Evolutionary conservation across 1,140 invertebrate genomes (phyloP).

Genomic region (Lordiphosa stackelbergi): DNA sequence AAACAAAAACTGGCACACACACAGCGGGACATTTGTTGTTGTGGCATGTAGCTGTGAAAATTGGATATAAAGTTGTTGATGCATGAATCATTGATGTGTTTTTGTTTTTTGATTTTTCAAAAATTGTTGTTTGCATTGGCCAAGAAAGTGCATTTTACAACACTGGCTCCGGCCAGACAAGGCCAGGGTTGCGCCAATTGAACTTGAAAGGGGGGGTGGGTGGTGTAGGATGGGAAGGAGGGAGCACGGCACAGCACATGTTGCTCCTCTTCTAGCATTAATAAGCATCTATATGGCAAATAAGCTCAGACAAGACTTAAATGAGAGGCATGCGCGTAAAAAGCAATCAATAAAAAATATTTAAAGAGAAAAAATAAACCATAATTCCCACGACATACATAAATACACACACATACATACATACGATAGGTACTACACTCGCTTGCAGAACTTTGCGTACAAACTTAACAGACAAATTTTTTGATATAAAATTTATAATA

Average conservation of each 20-base stretch:
- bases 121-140: slow-evolving; percentile 57
- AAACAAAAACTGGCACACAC: slow-evolving; percentile 3
- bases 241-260: background rate
- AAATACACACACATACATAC: background rate
- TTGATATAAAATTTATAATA: no score
- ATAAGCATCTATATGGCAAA: no score
- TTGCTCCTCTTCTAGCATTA: slow-evolving; percentile 1
- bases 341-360: slow-evolving; percentile 1
- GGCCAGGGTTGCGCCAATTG: slow-evolving; percentile 20
- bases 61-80: slow-evolving; percentile 44
- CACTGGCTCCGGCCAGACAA: slow-evolving; percentile 11
- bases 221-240: background rate
- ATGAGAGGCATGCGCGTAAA: slow-evolving; percentile 11
- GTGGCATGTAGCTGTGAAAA: slow-evolving; percentile 53
- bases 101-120: slow-evolving; percentile 24
- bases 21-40: slow-evolving; percentile 39
- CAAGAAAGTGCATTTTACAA: slow-evolving; percentile 34
- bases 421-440: no score
- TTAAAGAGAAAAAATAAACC: slow-evolving; percentile 9
- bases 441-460: no score
- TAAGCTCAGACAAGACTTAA: background rate
- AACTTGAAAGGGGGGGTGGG: slow-evolving; percentile 3
- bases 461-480: no score
- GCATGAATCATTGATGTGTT: slow-evolving; percentile 50
- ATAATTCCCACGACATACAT: slow-evolving; percentile 18